Evolutionary conservation across 2,113 vertebrate species (phyloP), one percentile per base, ranked within the genome.

Genomic region (Anhinga rufa): DNA sequence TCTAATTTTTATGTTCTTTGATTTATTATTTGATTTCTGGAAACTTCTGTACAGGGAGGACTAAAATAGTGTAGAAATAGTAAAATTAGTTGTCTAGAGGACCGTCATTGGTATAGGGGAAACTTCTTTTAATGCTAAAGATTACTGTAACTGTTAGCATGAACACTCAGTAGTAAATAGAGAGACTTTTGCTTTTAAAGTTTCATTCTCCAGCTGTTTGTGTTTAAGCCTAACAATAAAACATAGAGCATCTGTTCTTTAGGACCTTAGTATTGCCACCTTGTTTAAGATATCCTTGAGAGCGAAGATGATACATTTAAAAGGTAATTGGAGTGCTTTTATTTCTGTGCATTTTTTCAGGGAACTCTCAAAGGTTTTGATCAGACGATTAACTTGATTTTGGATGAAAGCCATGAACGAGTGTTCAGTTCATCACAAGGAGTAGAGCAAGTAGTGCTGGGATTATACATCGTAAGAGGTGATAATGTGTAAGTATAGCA

Each of bases 381-480:
- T 97, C 99, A 99, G 98, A 99, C 99, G 81, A 99, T 99, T 97
- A 99, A 99, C 97, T 98, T 99, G 96, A 99, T 99, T 96, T 98
- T 99, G 97, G 99, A 99, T 92, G 99, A 99, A 98, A 99, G 99
- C 83, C 99, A 99, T 28, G 99, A 99, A 97, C 98, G 99, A 12
- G 99, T 99, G n/a, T 99, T 99, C 98, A 99, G 99, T 95, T 99
- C 99, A 96, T 99, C 98, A 66, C 99, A 99, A 97, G 99, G 99
- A 36, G 99, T 99, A 92, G 99, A 99, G 97, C 99, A 99, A 98
- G 99, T 99, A 62, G 99, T 99, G 17, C 97, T 99, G 85, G 99
- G 99, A 48, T 98, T 99, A 9, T 99, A 99, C 97, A 99, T 99
- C 36, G 99, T 99, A 74, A 97, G 99, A 98, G 99, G 99, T 80